Evolutionary conservation across 2,113 vertebrate genomes (phyloP).

Genomic region (Solea senegalensis): DNA sequence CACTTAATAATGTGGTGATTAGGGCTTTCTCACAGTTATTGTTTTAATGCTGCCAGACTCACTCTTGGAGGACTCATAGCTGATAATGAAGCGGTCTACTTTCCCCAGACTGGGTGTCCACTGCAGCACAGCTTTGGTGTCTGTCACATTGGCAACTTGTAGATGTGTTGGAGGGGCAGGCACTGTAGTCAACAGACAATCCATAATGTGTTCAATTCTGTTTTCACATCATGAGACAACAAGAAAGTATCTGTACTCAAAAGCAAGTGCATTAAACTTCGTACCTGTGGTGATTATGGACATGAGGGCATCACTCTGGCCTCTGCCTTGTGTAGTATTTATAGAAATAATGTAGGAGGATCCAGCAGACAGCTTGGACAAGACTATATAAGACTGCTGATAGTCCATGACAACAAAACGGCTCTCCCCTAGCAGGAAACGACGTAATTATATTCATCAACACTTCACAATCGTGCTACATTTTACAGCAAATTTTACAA

Average conservation of each 20-base stretch:
- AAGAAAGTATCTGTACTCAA: background rate
- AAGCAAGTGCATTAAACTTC: background rate
- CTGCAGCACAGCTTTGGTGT: constrained; percentile 81
- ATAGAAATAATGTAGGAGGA: constrained; percentile 85
- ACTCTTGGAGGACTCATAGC: constrained; percentile 85
- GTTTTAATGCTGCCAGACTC: constrained; percentile 53
- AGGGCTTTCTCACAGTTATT: background rate
- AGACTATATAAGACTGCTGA: constrained; percentile 65
- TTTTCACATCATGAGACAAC: background rate
- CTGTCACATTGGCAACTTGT: constrained; percentile 82
- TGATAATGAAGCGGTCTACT: constrained; percentile 85
- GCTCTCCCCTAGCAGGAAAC: constrained; percentile 81
- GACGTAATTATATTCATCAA: background rate
- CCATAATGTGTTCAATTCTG: background rate
- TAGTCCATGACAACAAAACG: constrained; percentile 76
- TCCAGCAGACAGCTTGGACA: constrained; percentile 82
- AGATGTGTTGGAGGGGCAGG: constrained; percentile 85
- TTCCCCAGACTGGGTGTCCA: constrained; percentile 85
- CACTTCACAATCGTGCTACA: no score
- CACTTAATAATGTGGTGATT: background rate
- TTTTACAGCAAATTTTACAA: background rate
- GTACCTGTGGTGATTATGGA: constrained; percentile 86
- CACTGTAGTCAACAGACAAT: constrained; percentile 72
- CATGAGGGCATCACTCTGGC: constrained; percentile 84
- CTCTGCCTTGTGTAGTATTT: constrained; percentile 78